Evolutionary conservation across 2,797 vertebrate genomes (phyloP).

Genomic region (Pangasius djambal): DNA sequence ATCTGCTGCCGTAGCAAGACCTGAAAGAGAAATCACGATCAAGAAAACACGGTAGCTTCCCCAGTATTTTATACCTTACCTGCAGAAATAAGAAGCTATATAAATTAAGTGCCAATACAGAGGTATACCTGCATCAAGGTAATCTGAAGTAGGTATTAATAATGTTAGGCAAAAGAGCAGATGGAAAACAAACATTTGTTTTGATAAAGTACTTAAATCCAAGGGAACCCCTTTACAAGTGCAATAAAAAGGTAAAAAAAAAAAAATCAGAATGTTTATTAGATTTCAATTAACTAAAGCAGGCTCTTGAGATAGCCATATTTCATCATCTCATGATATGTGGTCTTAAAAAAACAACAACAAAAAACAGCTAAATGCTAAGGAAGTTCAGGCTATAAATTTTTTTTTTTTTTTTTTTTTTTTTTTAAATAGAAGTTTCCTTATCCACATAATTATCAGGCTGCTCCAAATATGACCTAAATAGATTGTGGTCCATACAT

Average conservation of each 20-base stretch:
- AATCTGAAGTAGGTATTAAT: background rate
- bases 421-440: too few relatives aligned
- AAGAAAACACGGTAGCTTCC: background rate
- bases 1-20: conserved; percentile 82
- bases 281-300: too few relatives aligned
- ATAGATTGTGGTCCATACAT: background rate
- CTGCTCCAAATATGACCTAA: too few relatives aligned
- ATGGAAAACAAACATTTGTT: background rate
- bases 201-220: background rate
- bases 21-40: conserved; percentile 67
- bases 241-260: too few relatives aligned
- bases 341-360: too few relatives aligned
- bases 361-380: too few relatives aligned
- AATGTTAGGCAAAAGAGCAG: background rate
- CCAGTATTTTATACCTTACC: background rate
- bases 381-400: too few relatives aligned
- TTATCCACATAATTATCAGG: too few relatives aligned
- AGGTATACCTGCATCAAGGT: background rate
- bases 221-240: background rate
- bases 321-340: too few relatives aligned
- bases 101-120: background rate
- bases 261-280: too few relatives aligned
- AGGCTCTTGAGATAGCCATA: too few relatives aligned
- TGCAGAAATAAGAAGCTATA: background rate
- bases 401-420: too few relatives aligned